Evolutionary conservation across 2,797 vertebrate genomes (phyloP).

Genomic region (Myotis planiceps): DNA sequence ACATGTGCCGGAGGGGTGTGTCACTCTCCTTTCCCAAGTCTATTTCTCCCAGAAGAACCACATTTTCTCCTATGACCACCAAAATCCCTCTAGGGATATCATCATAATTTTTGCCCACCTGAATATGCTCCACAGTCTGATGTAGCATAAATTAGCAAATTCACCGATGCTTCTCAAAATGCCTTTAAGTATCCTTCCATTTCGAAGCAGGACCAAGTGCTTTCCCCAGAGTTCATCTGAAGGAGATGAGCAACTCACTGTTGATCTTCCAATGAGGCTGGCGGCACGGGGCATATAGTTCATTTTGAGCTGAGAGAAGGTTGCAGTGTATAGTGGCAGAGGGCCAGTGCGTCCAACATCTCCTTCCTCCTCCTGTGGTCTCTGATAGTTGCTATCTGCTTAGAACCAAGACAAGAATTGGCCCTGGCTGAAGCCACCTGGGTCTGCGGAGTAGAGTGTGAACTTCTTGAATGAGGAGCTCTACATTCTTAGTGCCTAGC

Average conservation of each 20-base stretch:
- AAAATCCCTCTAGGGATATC: slow-evolving; percentile 98
- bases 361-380: background rate
- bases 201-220: background rate
- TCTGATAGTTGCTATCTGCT: background rate
- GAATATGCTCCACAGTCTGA: slow-evolving; percentile 97
- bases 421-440: too few relatives aligned
- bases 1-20: slow-evolving; percentile 94
- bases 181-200: background rate
- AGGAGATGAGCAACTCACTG: background rate
- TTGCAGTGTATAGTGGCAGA: background rate
- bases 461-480: background rate
- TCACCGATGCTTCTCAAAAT: background rate
- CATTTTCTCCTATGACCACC: slow-evolving; percentile 97
- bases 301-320: background rate
- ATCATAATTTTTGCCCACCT: slow-evolving; percentile 96
- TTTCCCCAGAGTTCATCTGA: background rate
- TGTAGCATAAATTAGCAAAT: slow-evolving; percentile 94
- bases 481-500: background rate
- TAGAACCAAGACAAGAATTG: background rate
- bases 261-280: background rate
- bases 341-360: background rate
- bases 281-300: background rate
- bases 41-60: slow-evolving; percentile 96
- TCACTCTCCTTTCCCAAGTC: slow-evolving; percentile 96
- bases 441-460: background rate